Conservation (phyloP, 2,797 vertebrate genomes). For the Rallus crepitans region DNA sequence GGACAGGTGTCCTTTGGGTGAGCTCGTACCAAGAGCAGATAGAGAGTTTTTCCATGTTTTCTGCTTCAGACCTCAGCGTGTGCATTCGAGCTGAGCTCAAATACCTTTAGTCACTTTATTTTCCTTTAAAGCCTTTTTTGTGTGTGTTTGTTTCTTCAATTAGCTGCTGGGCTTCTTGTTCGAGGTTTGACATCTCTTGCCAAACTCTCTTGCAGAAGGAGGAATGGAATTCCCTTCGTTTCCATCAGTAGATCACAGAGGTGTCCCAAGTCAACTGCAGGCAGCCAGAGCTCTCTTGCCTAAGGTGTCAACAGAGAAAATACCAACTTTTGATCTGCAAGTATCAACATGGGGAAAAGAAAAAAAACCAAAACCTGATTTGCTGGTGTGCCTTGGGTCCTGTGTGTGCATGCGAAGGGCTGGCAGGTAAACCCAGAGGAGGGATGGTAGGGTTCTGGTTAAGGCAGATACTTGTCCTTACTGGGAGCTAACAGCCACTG, state of each 20-base stretch:
- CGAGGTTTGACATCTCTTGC: not conserved
- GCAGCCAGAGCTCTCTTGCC: not conserved
- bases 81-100: not conserved
- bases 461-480: not conserved
- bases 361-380: not conserved
- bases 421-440: not conserved
- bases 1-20: not conserved
- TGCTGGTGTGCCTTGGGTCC: not conserved
- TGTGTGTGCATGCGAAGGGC: not conserved
- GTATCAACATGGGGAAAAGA: not conserved
- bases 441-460: not conserved
- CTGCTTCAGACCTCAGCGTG: not conserved
- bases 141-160: not conserved
- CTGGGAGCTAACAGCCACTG: not conserved
- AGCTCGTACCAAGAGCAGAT: not conserved
- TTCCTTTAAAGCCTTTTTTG: not conserved
- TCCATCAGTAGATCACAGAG: not conserved
- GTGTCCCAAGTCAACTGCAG: not conserved
- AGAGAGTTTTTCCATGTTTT: not conserved
- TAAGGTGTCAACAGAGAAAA: conserved; percentile 44
- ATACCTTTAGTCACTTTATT: not conserved
- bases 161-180: not conserved
- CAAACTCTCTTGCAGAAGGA: not conserved
- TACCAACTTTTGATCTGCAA: conserved; percentile 6
- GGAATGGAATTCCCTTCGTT: not conserved